These are phyloP conservation scores for Lasioglossum villosulum DNA, from an alignment of 2,888 invertebrate species.

Conservation along the genomic window DNA sequence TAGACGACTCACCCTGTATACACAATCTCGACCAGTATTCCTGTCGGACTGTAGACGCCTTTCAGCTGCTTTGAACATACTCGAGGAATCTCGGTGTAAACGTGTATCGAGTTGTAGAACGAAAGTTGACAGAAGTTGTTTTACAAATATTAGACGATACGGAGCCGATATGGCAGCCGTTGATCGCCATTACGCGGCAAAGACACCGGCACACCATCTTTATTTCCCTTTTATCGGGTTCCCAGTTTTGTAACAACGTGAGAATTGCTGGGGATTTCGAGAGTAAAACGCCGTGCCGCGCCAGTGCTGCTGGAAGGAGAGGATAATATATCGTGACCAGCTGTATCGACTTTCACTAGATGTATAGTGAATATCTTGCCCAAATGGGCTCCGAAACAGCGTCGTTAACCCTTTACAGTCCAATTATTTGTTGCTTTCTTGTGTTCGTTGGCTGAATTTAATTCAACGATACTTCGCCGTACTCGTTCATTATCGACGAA, in stretches of 20 bases:
- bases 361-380: slow-evolving; percentile 26
- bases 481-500: background rate
- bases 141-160: slow-evolving; percentile 7
- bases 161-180: background rate
- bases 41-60: background rate
- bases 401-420: slow-evolving; percentile 30
- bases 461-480: slow-evolving; percentile 2
- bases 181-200: background rate
- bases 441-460: background rate
- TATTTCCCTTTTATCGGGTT: background rate
- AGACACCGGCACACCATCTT: background rate
- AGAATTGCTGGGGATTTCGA: slow-evolving; percentile 41
- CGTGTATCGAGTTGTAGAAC: background rate
- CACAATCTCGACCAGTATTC: background rate
- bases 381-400: background rate
- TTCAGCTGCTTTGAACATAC: background rate
- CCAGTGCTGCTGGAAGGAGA: slow-evolving; percentile 14
- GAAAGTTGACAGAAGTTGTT: slow-evolving; percentile 19
- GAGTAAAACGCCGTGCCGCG: slow-evolving; percentile 28
- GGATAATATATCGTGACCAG: slow-evolving; percentile 48
- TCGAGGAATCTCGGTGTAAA: background rate
- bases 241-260: slow-evolving; percentile 35
- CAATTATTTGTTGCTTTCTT: slow-evolving; percentile 23
- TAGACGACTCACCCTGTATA: background rate
- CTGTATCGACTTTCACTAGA: slow-evolving; percentile 49